Conservation (phyloP, 1,140 invertebrate species). For the Zaprionus vittiger region DNA sequence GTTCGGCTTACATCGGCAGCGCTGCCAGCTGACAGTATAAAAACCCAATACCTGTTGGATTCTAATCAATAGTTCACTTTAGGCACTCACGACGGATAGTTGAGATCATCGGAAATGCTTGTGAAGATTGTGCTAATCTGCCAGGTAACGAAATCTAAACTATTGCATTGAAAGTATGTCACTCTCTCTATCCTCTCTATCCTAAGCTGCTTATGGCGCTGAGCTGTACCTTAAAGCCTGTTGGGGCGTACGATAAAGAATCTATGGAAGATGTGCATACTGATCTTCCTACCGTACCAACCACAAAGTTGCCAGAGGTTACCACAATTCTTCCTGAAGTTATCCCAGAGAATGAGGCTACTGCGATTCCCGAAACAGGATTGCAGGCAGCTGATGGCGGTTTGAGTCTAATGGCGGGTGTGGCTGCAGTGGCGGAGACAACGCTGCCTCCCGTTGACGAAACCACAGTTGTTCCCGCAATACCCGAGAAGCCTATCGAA, state of each 20-base stretch:
- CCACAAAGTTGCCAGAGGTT: constrained; percentile 27
- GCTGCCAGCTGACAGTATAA: constrained; percentile 48
- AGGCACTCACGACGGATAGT: constrained; percentile 17
- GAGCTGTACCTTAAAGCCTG: constrained; percentile 1
- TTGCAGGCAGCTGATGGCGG: constrained; percentile 41
- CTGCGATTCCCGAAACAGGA: constrained; percentile 27
- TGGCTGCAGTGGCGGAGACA: constrained; percentile 38
- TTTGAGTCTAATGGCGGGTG: constrained; percentile 2
- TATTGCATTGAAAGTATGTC: neutral
- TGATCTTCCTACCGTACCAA: neutral
- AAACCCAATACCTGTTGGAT: constrained; percentile 30
- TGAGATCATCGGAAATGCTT: constrained; percentile 41
- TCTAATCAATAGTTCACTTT: constrained; percentile 39
- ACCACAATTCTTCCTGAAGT: constrained; percentile 39
- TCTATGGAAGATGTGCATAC: constrained; percentile 40
- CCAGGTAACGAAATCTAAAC: constrained; percentile 32
- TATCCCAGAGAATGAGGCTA: constrained; percentile 12
- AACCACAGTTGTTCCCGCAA: constrained; percentile 37
- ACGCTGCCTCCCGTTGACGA: constrained; percentile 31
- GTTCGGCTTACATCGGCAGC: constrained; percentile 28
- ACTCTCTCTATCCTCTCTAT: neutral
- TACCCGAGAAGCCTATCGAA: constrained; percentile 18
- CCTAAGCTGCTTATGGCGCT: constrained; percentile 49
- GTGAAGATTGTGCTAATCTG: constrained; percentile 58
- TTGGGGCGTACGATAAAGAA: constrained; percentile 40